Evolutionary conservation across 2,113 vertebrate genomes (phyloP).

Genomic region (Notiomystis cincta): DNA sequence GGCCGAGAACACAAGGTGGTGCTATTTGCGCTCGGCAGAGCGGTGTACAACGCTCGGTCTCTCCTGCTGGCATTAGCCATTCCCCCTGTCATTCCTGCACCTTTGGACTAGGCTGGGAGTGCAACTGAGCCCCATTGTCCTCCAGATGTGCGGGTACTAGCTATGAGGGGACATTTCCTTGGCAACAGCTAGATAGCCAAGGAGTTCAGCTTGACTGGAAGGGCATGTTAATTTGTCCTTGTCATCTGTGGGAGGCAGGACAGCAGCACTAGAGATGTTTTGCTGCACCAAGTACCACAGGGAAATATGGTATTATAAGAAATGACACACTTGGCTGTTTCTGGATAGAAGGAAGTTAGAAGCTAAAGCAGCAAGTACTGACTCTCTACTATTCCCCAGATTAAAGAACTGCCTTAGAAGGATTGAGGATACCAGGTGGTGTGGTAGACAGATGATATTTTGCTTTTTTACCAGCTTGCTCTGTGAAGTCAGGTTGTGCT

Average conservation of each 20-base stretch:
- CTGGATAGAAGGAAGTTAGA: neutral
- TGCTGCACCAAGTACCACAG: slow-evolving; percentile 16
- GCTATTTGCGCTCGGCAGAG: neutral
- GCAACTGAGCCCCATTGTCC: neutral
- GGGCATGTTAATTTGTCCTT: slow-evolving; percentile 45
- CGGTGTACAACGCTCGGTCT: fast-evolving
- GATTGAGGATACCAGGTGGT: slow-evolving; percentile 52
- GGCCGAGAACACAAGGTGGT: slow-evolving; percentile 21
- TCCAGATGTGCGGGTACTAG: neutral
- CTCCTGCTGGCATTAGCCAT: neutral
- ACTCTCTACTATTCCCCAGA: slow-evolving; percentile 29
- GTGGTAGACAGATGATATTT: slow-evolving; percentile 47
- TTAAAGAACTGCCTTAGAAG: slow-evolving; percentile 19
- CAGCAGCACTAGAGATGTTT: neutral
- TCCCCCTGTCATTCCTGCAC: neutral
- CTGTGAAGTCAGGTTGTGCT: slow-evolving; percentile 8
- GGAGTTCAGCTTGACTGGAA: slow-evolving; percentile 26
- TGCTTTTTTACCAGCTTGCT: slow-evolving; percentile 37
- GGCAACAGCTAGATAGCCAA: neutral
- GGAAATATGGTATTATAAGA: slow-evolving; percentile 26
- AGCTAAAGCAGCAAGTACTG: neutral
- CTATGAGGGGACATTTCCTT: neutral
- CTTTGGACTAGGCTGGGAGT: neutral
- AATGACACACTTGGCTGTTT: slow-evolving; percentile 46
- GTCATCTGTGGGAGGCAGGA: slow-evolving; percentile 28